A percentile compares a stretch with the other conserved stretches of the same genome.
These are phyloP conservation scores for Stylophora pistillata DNA, from an alignment of 64 coral and sea anemone genomes.

Conservation along the genomic window DNA sequence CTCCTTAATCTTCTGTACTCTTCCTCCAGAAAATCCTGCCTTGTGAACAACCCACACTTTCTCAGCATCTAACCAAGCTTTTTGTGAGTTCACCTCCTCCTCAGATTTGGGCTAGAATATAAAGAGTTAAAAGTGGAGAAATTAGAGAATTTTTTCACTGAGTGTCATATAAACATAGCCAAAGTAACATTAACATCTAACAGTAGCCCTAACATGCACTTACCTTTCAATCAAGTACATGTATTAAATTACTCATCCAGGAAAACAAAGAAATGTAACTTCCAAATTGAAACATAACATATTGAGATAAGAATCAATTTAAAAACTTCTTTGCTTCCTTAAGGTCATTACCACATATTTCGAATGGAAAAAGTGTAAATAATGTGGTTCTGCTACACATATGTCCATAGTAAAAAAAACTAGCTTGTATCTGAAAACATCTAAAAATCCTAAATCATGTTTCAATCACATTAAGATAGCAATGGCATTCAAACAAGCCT, in stretches of 20 bases:
- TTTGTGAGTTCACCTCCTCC: constrained; percentile 88
- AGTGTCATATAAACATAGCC: no score
- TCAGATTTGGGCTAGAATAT: constrained; percentile 80
- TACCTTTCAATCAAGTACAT: no score
- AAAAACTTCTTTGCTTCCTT: not conserved
- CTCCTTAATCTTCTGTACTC: constrained; percentile 77
- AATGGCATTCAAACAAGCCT: constrained; percentile 3
- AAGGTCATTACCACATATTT: not conserved
- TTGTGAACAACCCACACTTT: constrained; percentile 98
- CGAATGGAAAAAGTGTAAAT: not conserved
- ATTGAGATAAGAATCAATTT: not conserved
- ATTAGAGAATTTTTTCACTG: not conserved
- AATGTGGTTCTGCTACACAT: not conserved
- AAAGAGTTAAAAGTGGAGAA: not conserved
- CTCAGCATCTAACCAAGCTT: constrained; percentile 95
- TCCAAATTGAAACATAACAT: not conserved
- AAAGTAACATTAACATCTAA: not conserved
- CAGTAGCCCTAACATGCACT: no score
- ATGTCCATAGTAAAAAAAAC: not conserved
- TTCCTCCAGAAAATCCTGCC: constrained; percentile 93
- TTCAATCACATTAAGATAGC: not conserved
- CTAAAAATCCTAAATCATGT: not conserved
- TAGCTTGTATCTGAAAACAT: not conserved
- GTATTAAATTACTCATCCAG: not conserved
- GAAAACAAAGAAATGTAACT: not conserved